These are phyloP conservation scores for Tupaia chinensis DNA, from an alignment of 2,113 vertebrate species.

Conservation along the genomic window DNA sequence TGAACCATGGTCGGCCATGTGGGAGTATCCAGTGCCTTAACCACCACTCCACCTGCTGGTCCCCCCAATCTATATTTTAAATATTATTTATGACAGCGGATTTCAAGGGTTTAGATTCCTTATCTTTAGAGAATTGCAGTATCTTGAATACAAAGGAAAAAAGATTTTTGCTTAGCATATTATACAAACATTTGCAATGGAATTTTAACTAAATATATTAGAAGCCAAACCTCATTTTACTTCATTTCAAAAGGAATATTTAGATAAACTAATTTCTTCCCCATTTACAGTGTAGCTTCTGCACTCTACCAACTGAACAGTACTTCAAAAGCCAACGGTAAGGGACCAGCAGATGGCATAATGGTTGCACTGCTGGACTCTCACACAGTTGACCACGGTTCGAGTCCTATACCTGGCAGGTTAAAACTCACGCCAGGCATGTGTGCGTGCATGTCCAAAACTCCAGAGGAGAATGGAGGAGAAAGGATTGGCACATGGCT, in stretches of 20 bases:
- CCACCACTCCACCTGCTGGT: too few relatives aligned
- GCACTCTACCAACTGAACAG: not conserved
- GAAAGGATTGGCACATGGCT: too few relatives aligned
- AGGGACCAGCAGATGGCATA: not conserved
- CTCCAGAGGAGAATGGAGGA: too few relatives aligned
- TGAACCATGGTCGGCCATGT: too few relatives aligned
- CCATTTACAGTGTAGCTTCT: not conserved
- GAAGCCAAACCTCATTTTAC: not conserved
- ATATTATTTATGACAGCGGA: slow-evolving; percentile 11
- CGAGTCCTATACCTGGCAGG: too few relatives aligned
- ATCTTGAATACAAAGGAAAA: not conserved
- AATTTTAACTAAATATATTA: slow-evolving; percentile 14
- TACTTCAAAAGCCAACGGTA: not conserved
- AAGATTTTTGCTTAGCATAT: slow-evolving; percentile 4
- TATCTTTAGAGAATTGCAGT: not conserved
- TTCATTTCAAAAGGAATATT: slow-evolving; percentile 20
- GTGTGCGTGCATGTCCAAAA: too few relatives aligned
- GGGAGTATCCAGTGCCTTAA: too few relatives aligned
- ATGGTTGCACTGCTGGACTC: too few relatives aligned
- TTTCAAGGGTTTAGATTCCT: slow-evolving; percentile 27
- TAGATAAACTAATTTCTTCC: not conserved
- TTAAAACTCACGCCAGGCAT: too few relatives aligned
- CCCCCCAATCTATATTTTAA: slow-evolving; percentile 14
- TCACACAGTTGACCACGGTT: too few relatives aligned
- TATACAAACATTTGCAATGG: not conserved